Base-by-base conservation (phyloP, 2,888 invertebrate genomes). In the Euzophera pinguis region DNA sequence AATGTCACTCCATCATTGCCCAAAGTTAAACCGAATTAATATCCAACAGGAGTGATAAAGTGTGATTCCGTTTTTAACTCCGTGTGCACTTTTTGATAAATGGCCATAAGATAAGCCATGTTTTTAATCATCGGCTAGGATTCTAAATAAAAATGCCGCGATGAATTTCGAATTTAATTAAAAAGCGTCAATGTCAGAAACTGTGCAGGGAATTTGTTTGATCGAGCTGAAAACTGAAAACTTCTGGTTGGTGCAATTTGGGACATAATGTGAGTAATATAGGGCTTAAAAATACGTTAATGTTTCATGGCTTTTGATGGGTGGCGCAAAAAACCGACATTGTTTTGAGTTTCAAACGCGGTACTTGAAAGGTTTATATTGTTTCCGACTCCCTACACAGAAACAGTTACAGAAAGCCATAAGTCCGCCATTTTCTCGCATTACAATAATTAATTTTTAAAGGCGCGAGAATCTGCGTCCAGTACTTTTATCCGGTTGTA, bases 11-110 rank as follows among this genome's bases (percentile, higher is more conserved):
- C 22, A 22, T 22, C 22, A 22, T 22, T 22, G 3, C 22, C 22
- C 22, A 22, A 22, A 22, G 22, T 22, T 22, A 16, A 34, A 45
- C 14, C 14, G 14, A 45, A 45, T 34, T 45, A 16, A 45, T 45
- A 22, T 27, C 6, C 7, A 32, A 14, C 32, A 39, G 32, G 45
- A 9, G 4, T 7, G 39, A 39, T 39, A 16, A 45, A 45, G 9
- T 34, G 27, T 29, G 43, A 29, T 42, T 29, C n/a, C 6, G 32
- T 14, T 45, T 32, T n/a, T 1, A 39, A 14, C 13, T 32, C 12
- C 45, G 45, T 45, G 32, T 45, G 45, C 45, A 45, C 14, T 32
- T 45, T 45, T 45, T 45, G 45, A 45, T 34, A 45, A 32, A 45
- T 32, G 45, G 45, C 32, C 7, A 14, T 14, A 45, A 32, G 45